phyloP scores from a whole-genome alignment of 1,140 invertebrate species.

The Potamilus streckersoni region DNA sequence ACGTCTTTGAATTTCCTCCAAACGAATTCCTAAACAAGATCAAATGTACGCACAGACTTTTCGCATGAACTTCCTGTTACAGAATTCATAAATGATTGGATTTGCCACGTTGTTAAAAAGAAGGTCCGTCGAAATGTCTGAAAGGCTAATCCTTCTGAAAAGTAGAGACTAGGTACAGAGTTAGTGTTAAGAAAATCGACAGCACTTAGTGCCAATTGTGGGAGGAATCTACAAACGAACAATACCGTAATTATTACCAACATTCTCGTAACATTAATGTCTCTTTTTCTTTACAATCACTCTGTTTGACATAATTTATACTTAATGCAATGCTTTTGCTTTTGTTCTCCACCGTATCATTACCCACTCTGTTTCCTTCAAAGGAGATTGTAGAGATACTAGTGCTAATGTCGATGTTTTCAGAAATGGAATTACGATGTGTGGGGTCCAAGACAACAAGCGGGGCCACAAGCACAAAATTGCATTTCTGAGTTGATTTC shows the following conservation, averaged over 20 bases:
- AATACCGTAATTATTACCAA: conserved; percentile 18
- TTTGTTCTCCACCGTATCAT: conserved; percentile 3
- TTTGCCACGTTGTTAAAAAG: conserved; percentile 24
- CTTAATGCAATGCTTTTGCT: neutral
- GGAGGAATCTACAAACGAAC: conserved; percentile 13
- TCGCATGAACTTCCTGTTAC: conserved; percentile 11
- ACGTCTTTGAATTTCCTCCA: too few species aligned
- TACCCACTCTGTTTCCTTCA: neutral
- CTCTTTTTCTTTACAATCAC: neutral
- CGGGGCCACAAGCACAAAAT: too few species aligned
- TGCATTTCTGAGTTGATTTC: too few species aligned
- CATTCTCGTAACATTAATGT: conserved; percentile 12
- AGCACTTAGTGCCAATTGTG: conserved; percentile 16
- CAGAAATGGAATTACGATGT: too few species aligned
- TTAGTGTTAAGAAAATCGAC: neutral
- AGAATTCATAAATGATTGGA: conserved; percentile 20
- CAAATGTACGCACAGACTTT: too few species aligned
- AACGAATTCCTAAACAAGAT: too few species aligned
- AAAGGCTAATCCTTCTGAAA: neutral
- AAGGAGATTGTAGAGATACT: neutral
- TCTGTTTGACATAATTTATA: neutral
- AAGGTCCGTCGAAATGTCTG: conserved; percentile 19
- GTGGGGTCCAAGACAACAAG: too few species aligned
- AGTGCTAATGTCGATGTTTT: neutral
- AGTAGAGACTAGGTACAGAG: conserved; percentile 10